These are phyloP conservation scores for Araneus ventricosus DNA, from an alignment of 1,140 invertebrate species.

Conservation along the genomic window DNA sequence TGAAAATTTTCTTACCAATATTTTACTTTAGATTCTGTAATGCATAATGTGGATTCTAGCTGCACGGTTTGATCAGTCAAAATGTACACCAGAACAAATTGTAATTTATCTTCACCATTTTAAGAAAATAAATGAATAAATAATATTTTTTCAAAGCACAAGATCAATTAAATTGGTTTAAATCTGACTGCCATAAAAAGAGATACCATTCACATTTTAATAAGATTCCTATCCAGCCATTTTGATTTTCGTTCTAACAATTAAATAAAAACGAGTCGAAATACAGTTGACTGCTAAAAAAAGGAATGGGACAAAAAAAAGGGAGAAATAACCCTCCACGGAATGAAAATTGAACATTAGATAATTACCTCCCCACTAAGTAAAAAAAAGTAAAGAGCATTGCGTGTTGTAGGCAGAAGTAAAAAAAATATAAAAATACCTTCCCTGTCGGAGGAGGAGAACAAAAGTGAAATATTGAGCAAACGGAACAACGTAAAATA, in stretches of 20 bases:
- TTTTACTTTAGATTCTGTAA: too few species aligned
- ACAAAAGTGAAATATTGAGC: neutral
- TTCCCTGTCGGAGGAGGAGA: neutral
- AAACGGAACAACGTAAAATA: neutral
- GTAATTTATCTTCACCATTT: neutral
- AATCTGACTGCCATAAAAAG: neutral
- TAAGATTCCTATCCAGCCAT: neutral
- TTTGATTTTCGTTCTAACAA: neutral
- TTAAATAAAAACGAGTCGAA: neutral
- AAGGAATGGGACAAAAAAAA: neutral
- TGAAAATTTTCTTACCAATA: too few species aligned
- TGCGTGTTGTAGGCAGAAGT: neutral
- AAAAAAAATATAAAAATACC: neutral
- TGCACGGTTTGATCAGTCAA: too few species aligned
- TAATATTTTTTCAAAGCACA: too few species aligned
- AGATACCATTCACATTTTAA: too few species aligned
- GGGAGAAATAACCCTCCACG: neutral
- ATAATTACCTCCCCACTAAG: slow-evolving; percentile 49
- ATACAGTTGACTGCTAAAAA: neutral
- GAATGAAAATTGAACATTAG: slow-evolving; percentile 41
- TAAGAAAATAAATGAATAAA: neutral
- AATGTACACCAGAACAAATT: too few species aligned
- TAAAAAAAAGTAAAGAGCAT: slow-evolving; percentile 21
- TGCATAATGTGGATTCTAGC: too few species aligned
- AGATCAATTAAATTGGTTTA: neutral